phyloP scores from a whole-genome alignment of 1,140 invertebrate genomes.

The Ceratoteleas bidentatus region DNA sequence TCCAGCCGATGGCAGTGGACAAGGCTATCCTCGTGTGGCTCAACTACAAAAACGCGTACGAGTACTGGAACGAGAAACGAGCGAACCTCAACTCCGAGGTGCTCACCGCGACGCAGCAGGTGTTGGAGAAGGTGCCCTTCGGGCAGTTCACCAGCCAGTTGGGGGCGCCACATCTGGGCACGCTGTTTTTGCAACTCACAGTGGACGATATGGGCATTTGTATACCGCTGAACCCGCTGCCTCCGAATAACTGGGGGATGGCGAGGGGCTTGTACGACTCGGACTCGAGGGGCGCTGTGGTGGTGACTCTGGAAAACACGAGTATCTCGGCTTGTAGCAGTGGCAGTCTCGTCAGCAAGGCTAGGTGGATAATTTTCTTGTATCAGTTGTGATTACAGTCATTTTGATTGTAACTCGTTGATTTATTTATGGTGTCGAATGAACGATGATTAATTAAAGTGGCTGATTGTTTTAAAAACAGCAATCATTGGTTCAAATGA shows the following conservation, averaged over 20 bases:
- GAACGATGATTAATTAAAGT: too few relatives aligned
- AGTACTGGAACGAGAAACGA: constrained; percentile 98
- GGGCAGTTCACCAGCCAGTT: constrained; percentile 89
- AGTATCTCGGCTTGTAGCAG: constrained; percentile 93
- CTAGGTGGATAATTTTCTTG: constrained; percentile 70
- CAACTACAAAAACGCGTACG: constrained; percentile 99
- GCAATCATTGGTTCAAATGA: too few relatives aligned
- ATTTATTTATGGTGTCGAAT: too few relatives aligned
- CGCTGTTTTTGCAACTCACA: constrained; percentile 95
- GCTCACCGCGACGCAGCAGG: constrained; percentile 90
- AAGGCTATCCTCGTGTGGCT: constrained; percentile 98
- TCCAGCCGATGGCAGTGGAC: constrained; percentile 97
- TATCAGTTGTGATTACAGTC: background rate
- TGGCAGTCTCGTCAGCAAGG: constrained; percentile 89
- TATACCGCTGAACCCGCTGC: constrained; percentile 92
- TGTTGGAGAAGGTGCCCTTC: constrained; percentile 87
- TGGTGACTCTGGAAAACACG: constrained; percentile 96
- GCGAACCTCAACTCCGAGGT: constrained; percentile 93
- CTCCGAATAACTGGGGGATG: constrained; percentile 85
- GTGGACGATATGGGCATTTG: constrained; percentile 99
- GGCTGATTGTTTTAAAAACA: too few relatives aligned
- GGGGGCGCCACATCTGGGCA: constrained; percentile 89
- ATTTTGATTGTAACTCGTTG: too few relatives aligned
- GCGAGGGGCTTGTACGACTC: constrained; percentile 86
- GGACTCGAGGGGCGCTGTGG: constrained; percentile 93